phyloP scores from a whole-genome alignment of 2,113 vertebrate genomes.

The Calidris pugnax region DNA sequence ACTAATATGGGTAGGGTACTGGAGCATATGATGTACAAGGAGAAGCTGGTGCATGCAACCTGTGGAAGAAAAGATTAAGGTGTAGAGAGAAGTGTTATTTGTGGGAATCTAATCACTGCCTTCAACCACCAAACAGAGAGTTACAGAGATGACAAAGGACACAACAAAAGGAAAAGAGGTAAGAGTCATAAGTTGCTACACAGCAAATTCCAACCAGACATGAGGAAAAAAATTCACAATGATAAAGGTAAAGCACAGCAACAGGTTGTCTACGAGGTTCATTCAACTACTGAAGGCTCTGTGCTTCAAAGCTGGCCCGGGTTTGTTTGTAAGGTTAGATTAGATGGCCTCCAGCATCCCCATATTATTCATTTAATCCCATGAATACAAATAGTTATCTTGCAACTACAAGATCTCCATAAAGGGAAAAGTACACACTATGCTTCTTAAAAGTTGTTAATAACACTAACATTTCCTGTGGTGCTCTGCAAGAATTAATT shows the following conservation, averaged over 20 bases:
- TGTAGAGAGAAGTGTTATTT: neutral
- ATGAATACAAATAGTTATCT: neutral
- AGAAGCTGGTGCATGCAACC: neutral
- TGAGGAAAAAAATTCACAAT: neutral
- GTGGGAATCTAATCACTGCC: neutral
- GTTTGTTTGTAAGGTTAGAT: neutral
- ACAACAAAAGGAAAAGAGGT: neutral
- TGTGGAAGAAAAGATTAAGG: neutral
- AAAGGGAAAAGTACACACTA: neutral
- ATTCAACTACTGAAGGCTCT: neutral
- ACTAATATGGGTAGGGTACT: neutral
- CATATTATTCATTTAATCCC: neutral
- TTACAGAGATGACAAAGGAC: neutral
- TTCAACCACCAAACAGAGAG: neutral
- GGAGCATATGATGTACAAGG: neutral
- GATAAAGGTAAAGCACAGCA: neutral
- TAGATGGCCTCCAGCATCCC: neutral
- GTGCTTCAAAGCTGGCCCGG: neutral
- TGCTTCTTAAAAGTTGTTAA: neutral
- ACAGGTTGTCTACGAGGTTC: neutral
- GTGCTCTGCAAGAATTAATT: neutral
- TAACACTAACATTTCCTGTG: neutral
- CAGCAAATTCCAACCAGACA: neutral
- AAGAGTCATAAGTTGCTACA: neutral
- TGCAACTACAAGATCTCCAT: neutral